These are phyloP conservation scores for Enhydra lutris DNA, from an alignment of 2,113 vertebrate species.

Conservation along the genomic window DNA sequence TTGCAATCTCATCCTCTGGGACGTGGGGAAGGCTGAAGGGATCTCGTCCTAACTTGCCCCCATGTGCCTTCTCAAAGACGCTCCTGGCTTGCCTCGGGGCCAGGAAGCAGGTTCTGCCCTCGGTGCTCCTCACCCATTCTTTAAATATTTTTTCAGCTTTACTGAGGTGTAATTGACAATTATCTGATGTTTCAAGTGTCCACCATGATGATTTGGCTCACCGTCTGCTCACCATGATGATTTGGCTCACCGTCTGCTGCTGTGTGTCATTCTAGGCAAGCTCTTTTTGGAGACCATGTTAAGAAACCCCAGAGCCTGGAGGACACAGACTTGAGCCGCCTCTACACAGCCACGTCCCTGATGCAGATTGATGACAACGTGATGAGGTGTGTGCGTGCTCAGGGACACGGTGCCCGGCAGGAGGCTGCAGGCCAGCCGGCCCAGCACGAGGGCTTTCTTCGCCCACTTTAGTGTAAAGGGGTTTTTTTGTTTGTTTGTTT, in stretches of 20 bases:
- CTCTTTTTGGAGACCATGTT: slow-evolving; percentile 88
- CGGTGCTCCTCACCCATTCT: background rate
- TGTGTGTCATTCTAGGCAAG: slow-evolving; percentile 83
- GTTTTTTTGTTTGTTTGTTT: background rate
- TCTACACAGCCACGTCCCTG: slow-evolving; percentile 97
- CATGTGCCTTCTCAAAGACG: background rate
- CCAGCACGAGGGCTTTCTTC: fast-evolving
- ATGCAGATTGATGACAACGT: slow-evolving; percentile 98
- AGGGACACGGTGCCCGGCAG: fast-evolving
- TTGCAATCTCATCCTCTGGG: background rate
- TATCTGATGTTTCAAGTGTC: too few species aligned
- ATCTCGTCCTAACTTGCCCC: background rate
- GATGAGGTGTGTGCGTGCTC: slow-evolving; percentile 88
- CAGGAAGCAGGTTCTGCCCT: background rate
- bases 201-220: fast-evolving
- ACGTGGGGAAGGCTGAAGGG: background rate
- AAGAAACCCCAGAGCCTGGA: slow-evolving; percentile 83
- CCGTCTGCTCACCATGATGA: background rate
- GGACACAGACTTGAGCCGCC: slow-evolving; percentile 89
- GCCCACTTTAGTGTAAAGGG: background rate
- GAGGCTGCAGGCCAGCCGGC: background rate
- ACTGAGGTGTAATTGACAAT: background rate
- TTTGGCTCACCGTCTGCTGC: background rate
- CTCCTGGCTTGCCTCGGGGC: background rate
- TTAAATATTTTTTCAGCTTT: background rate